Conservation (phyloP, 2,797 vertebrate species). For the Sparidentex hasta region DNA sequence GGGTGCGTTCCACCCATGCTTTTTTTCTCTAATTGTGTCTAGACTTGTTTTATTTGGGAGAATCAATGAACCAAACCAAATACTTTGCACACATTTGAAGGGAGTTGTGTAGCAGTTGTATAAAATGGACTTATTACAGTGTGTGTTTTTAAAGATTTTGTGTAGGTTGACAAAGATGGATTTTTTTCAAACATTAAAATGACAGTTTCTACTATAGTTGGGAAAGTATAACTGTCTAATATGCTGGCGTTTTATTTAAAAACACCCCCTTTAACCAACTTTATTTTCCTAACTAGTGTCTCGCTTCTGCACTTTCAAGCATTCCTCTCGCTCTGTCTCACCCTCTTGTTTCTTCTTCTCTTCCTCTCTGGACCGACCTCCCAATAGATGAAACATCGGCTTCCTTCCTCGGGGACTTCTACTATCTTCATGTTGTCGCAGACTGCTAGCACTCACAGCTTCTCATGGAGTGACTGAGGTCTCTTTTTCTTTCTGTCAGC, state of each 20-base stretch:
- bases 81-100: constrained; percentile 15
- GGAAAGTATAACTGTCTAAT: neutral
- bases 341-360: constrained; percentile 75
- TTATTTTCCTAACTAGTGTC: constrained; percentile 31
- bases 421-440: constrained; percentile 99
- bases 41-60: constrained; percentile 27
- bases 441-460: constrained; percentile 99
- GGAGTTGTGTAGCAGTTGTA: neutral
- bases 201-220: neutral
- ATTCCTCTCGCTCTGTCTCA: constrained; percentile 52
- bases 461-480: constrained; percentile 99
- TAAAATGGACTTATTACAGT: neutral
- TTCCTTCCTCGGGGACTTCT: constrained; percentile 99
- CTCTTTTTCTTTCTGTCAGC: constrained; percentile 82
- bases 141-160: neutral
- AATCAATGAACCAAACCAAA: constrained; percentile 28
- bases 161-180: neutral
- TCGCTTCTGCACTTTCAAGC: constrained; percentile 27
- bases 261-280: neutral
- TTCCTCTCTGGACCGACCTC: constrained; percentile 71
- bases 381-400: constrained; percentile 94
- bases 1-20: neutral
- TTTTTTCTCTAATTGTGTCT: constrained; percentile 15
- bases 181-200: neutral
- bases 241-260: neutral